Evolutionary conservation across 2,888 invertebrate species (phyloP), one percentile per base, ranked within the genome.

Genomic region (Ophion costatus): DNA sequence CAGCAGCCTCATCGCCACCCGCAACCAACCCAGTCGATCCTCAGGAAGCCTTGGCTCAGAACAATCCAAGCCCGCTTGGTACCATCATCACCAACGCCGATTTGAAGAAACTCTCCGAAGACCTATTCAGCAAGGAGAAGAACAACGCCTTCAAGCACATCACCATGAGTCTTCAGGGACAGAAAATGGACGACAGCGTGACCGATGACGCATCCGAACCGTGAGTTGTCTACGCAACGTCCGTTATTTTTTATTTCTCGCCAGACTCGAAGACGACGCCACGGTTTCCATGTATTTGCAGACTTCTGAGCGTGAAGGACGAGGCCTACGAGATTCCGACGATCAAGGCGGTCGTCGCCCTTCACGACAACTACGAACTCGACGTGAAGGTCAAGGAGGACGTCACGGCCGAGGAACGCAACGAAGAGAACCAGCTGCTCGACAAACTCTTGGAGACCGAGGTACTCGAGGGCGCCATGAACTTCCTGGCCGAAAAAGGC

Each of bases 341-440:
- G 5, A 96, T 98, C 82, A 95, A 96, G 88, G 96, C 96, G 89
- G 95, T 98, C 88, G 91, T 92, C 3, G 88, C 90, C 1, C 95
- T 99, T 51, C 95, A 97, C 92, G 97, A 99, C 93, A 98, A 98
- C 93, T 99, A 98, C 92, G 96, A 97, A 90, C 94, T 96, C 80
- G 96, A 97, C 87, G 96, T 96, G 0, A 94, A 95, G 78, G 94
- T 95, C 29, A 96, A 96, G 89, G 98, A 98, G 93, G 94, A 96
- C 85, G 96, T 97, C 22, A 97, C 97, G 0, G 93, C 96, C 0
- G 92, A 96, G 92, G 97, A 98, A 93, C 95, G 95, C 81, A 95
- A 94, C 76, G 98, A 98, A 94, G 97, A 98, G 93, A 96, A 96
- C 87, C 95, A 95, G 38, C 96, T 98, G 86, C 94, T 99, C 87